Evolutionary conservation across 2,888 invertebrate genomes (phyloP), one percentile per base, ranked within the genome.

Genomic region (Tubulanus polymorphus): DNA sequence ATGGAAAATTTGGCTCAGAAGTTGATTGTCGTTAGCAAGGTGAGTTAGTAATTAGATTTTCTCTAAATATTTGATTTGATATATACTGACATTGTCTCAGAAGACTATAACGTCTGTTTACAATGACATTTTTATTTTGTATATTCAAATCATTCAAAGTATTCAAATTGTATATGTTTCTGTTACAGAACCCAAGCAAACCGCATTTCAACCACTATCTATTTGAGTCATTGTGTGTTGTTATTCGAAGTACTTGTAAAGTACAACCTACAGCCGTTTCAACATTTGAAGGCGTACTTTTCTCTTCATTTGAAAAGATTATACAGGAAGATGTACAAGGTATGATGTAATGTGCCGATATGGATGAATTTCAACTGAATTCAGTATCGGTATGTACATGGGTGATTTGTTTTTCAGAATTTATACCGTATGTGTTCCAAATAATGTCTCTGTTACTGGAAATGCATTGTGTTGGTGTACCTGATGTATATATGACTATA

Each of bases 361-460:
- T 51, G 32, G 29, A 47, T 12, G 2, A 15, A 32, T n/a, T 32
- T 32, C 35, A 32, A n/a, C 35, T 32, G 35, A 32, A 12, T n/a
- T n/a, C n/a, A 12, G 10, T 12, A 12, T n/a, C n/a, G 35, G n/a
- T 32, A n/a, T 32, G 10, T 32, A 32, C n/a, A 10, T 32, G 35
- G 35, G 35, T 32, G 10, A 32, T 12, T 32, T 32, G n/a, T 32
- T 56, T 70, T 71, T 53, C 84, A 86, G 97, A 97, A 79, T 96
- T 99, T 82, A 90, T 96, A 81, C 97, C 97, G 0, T 99, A 99
- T 80, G 93, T 95, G 48, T 96, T 99, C 79, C 99, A 99, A 90
- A 88, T 99, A 81, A 82, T 97, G 37, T 92, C 95, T 0, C 82
- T 96, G 23, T 81, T 96, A 55, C 83, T 97, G 81, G 95, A 95